Conservation (phyloP, 2,797 vertebrate genomes). For the Sebastes variabilis region DNA sequence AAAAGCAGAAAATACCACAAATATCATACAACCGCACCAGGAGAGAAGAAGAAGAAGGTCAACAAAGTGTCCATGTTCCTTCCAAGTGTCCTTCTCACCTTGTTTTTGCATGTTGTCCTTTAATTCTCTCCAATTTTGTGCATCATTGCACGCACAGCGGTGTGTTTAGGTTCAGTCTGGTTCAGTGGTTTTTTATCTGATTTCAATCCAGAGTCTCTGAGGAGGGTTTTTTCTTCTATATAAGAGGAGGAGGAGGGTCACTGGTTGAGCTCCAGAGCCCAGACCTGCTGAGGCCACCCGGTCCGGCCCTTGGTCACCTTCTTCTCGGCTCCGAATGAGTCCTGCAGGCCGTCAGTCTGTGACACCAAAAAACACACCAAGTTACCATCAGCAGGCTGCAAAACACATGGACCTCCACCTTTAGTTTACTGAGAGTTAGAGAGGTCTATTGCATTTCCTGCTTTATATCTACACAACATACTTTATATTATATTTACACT, state of each 20-base stretch:
- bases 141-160: slow-evolving; percentile 40
- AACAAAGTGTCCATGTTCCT: not conserved
- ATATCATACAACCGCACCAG: slow-evolving; percentile 28
- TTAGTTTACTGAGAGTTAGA: too few species aligned
- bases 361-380: not conserved
- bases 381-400: not conserved
- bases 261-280: slow-evolving; percentile 95
- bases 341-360: slow-evolving; percentile 86
- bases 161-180: slow-evolving; percentile 41
- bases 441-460: not conserved
- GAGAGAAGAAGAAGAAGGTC: not conserved
- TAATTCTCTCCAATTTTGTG: not conserved
- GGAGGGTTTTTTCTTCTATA: not conserved
- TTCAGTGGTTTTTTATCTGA: slow-evolving; percentile 27
- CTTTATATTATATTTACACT: not conserved
- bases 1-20: slow-evolving; percentile 51
- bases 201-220: slow-evolving; percentile 55
- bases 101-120: not conserved
- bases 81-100: not conserved
- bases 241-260: slow-evolving; percentile 65
- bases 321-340: slow-evolving; percentile 87
- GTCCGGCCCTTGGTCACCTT: slow-evolving; percentile 90
- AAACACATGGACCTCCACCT: not conserved
- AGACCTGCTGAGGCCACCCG: slow-evolving; percentile 97
- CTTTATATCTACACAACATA: not conserved